Evolutionary conservation across 2,113 vertebrate genomes (phyloP).

Genomic region (Neogobius melanostomus): DNA sequence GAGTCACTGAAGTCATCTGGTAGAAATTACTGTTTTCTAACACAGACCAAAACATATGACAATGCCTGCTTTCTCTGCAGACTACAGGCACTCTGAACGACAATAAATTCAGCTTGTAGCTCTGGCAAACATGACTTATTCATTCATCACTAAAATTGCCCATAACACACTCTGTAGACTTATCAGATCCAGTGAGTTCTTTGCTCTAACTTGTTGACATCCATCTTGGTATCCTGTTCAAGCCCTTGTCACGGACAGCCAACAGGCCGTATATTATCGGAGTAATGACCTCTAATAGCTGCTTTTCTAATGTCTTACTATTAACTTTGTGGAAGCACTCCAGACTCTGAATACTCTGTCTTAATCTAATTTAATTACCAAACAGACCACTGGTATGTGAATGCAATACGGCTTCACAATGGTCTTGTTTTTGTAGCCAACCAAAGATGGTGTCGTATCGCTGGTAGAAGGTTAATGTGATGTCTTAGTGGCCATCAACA

Average conservation of each 20-base stretch:
- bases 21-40: slow-evolving; percentile 3
- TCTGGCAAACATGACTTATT: not conserved
- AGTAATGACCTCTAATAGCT: slow-evolving; percentile 62
- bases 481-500: slow-evolving; percentile 30
- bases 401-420: slow-evolving; percentile 53
- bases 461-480: slow-evolving; percentile 33
- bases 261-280: slow-evolving; percentile 65
- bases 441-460: slow-evolving; percentile 21
- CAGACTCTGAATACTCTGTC: slow-evolving; percentile 38
- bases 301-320: slow-evolving; percentile 49
- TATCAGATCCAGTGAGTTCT: slow-evolving; percentile 25
- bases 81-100: not conserved
- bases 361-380: slow-evolving; percentile 39
- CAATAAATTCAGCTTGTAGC: not conserved
- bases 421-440: slow-evolving; percentile 31
- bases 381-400: slow-evolving; percentile 22
- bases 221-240: slow-evolving; percentile 46
- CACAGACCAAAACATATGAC: not conserved
- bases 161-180: slow-evolving; percentile 10
- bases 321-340: slow-evolving; percentile 38
- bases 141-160: not conserved
- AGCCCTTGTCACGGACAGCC: slow-evolving; percentile 55
- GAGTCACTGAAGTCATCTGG: slow-evolving; percentile 8
- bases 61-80: not conserved
- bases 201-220: slow-evolving; percentile 58